Evolutionary conservation across 2,888 invertebrate species (phyloP), one percentile per base, ranked within the genome.

Genomic region (Tenthredo livida): DNA sequence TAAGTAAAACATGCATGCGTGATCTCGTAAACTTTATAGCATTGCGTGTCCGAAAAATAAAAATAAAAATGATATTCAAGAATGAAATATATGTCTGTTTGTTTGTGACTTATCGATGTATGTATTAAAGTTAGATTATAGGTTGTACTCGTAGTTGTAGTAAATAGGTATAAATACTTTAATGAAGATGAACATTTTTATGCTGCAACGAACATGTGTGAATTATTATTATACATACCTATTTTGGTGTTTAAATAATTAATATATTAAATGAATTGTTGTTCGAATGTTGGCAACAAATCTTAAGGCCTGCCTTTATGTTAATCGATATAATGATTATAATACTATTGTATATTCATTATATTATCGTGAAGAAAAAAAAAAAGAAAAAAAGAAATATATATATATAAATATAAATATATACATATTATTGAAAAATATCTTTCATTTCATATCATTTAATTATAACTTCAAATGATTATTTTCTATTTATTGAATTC

Each of bases 271-370:
- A 40, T 29, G 29, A 77, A 77, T 50, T 73, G 73, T 73, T 43
- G 73, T 73, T 73, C 43, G n/a, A 29, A 50, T 50, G 54, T 77
- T 77, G 29, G 43, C 80, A 80, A 61, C 61, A 61, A 80, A 61
- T 80, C 40, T 61, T 25, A 61, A 61, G 80, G 80, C 80, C 80
- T 80, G 78, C 78, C 78, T 58, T 40, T 33, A 21, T 21, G n/a
- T 78, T 78, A 78, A 75, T 78, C 12, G 58, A 78, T 78, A 78
- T 33, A n/a, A 54, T 54, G 37, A 78, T 37, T 37, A 80, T 50
- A 77, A 77, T 77, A 77, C 75, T 77, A 77, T 77, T 77, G 75
- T 77, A 77, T 77, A 77, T 77, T 50, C 75, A 77, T 50, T 72
- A 77, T 77, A 50, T 50, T 58, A 78, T 58, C 61, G 58, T 78